Conservation (phyloP, 2,888 invertebrate species). For the Dryococelus australis region DNA sequence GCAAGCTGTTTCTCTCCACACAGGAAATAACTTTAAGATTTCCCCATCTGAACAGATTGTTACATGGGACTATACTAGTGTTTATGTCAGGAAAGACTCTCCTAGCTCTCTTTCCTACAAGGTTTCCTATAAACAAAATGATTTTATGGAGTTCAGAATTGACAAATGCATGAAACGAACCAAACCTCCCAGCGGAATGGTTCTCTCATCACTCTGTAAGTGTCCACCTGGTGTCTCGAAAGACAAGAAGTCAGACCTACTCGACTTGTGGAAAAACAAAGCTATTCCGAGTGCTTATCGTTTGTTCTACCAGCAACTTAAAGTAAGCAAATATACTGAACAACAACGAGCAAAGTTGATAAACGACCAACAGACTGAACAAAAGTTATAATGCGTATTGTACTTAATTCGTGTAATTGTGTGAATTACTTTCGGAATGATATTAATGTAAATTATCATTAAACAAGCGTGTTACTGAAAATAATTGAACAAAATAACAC, state of each 20-base stretch:
- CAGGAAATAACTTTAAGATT: constrained; percentile 27
- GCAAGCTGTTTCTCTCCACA: constrained; percentile 17
- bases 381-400: no score
- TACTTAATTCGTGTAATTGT: no score
- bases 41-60: not conserved
- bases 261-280: not conserved
- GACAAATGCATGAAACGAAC: not conserved
- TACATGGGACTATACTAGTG: not conserved
- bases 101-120: constrained; percentile 7
- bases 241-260: not conserved
- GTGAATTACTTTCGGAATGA: no score
- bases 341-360: no score
- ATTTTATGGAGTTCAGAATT: not conserved
- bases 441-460: no score
- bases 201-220: not conserved
- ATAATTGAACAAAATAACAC: no score
- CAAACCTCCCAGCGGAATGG: not conserved
- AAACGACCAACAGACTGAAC: no score
- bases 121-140: not conserved
- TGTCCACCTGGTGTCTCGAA: not conserved
- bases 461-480: no score
- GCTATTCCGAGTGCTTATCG: not conserved
- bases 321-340: not conserved
- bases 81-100: constrained; percentile 18
- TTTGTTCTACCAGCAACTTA: not conserved